Evolutionary conservation across 2,113 vertebrate species (phyloP).

Genomic region (Hystrix cristata): DNA sequence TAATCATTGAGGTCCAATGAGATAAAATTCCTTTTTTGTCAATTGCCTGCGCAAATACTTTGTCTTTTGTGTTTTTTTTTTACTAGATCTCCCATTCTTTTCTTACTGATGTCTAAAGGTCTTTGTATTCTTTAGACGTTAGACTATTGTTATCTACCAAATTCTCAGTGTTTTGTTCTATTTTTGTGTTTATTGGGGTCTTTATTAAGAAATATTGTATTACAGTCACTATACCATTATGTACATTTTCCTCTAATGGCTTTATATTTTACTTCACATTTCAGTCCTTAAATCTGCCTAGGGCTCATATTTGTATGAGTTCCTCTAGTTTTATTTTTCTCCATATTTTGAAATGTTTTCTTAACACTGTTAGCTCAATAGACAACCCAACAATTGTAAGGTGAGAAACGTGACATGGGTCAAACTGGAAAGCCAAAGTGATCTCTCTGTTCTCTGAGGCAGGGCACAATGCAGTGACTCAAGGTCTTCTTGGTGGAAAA

Average conservation of each 20-base stretch:
- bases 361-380: background rate
- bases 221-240: background rate
- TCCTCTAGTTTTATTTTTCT: background rate
- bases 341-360: background rate
- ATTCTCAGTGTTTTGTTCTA: background rate
- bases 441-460: background rate
- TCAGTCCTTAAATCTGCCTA: background rate
- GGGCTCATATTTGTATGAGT: background rate
- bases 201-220: background rate
- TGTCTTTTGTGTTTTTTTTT: background rate
- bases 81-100: background rate
- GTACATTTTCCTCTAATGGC: background rate
- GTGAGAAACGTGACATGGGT: background rate
- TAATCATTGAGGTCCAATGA: background rate
- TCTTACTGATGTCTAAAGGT: background rate
- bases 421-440: background rate
- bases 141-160: background rate
- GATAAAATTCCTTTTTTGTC: background rate
- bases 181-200: background rate
- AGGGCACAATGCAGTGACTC: background rate
- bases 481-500: background rate
- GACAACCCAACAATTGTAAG: background rate
- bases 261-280: conserved; percentile 1
- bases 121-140: background rate
- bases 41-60: background rate